Evolutionary conservation across 2,797 vertebrate genomes (phyloP).

Genomic region (Sylvia borin): DNA sequence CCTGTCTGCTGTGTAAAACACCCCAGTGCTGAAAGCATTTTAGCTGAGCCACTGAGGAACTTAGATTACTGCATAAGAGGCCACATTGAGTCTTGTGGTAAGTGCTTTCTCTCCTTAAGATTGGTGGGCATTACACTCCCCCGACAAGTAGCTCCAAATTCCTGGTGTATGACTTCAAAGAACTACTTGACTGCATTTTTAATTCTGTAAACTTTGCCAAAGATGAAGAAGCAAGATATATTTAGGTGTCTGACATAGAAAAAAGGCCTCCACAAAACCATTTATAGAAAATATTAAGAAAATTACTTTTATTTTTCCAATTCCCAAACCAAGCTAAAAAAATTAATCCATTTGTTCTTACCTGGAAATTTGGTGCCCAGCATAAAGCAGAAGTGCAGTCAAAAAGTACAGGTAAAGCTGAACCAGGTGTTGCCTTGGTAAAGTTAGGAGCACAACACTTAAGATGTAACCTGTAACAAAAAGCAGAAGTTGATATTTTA

Average conservation of each 20-base stretch:
- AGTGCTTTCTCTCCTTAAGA: background rate
- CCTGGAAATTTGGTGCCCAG: constrained; percentile 98
- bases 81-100: background rate
- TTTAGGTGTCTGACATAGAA: background rate
- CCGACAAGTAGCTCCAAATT: background rate
- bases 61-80: background rate
- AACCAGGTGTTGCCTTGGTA: constrained; percentile 95
- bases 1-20: background rate
- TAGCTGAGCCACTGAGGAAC: background rate
- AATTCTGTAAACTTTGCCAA: background rate
- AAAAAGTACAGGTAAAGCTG: constrained; percentile 96
- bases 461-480: constrained; percentile 90
- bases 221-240: background rate
- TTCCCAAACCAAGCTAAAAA: background rate
- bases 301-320: background rate
- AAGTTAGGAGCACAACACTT: constrained; percentile 93
- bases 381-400: constrained; percentile 93
- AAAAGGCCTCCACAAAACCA: background rate
- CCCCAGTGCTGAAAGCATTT: background rate
- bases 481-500: background rate
- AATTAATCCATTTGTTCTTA: constrained; percentile 62
- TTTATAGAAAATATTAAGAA: background rate
- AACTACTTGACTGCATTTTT: background rate
- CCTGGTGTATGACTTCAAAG: background rate
- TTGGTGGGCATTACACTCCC: background rate